Evolutionary conservation across 1,140 invertebrate species (phyloP).

Genomic region (Metaphire vulgaris): DNA sequence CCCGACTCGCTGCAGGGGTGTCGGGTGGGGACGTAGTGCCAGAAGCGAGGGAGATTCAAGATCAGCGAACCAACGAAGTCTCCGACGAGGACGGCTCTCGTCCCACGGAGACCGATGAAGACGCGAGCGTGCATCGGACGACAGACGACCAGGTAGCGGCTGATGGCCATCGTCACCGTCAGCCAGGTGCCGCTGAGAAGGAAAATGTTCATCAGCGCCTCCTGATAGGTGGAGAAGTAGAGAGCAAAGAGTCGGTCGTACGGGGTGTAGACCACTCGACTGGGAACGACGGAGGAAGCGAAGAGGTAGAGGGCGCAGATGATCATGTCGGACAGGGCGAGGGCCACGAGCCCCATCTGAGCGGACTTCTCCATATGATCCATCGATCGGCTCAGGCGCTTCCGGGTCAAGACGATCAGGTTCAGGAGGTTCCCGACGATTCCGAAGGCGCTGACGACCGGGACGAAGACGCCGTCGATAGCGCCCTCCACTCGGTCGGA

Average conservation of each 20-base stretch:
- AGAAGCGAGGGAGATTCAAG: conserved; percentile 46
- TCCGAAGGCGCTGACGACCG: background rate
- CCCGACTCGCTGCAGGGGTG: conserved; percentile 19
- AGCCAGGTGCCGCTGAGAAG: conserved; percentile 46
- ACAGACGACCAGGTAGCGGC: conserved; percentile 46
- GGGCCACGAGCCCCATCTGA: conserved; percentile 8
- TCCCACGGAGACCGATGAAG: conserved; percentile 40
- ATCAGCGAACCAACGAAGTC: conserved; percentile 40
- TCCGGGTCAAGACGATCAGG: conserved; percentile 42
- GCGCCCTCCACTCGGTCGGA: background rate
- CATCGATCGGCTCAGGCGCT: conserved; percentile 22
- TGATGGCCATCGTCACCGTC: conserved; percentile 47
- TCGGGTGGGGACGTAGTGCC: conserved; percentile 37
- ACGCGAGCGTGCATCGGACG: conserved; percentile 42
- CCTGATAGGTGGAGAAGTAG: conserved; percentile 41
- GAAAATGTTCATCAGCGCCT: conserved; percentile 44
- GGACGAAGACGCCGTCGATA: background rate
- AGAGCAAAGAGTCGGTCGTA: conserved; percentile 33
- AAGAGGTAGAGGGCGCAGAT: conserved; percentile 25
- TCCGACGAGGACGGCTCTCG: conserved; percentile 39
- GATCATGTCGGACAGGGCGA: conserved; percentile 20
- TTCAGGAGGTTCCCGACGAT: conserved; percentile 5
- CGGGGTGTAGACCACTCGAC: background rate
- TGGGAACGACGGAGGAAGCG: background rate
- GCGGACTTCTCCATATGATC: conserved; percentile 21